phyloP scores from a whole-genome alignment of 2,113 vertebrate genomes.

The Harpagus bidentatus region DNA sequence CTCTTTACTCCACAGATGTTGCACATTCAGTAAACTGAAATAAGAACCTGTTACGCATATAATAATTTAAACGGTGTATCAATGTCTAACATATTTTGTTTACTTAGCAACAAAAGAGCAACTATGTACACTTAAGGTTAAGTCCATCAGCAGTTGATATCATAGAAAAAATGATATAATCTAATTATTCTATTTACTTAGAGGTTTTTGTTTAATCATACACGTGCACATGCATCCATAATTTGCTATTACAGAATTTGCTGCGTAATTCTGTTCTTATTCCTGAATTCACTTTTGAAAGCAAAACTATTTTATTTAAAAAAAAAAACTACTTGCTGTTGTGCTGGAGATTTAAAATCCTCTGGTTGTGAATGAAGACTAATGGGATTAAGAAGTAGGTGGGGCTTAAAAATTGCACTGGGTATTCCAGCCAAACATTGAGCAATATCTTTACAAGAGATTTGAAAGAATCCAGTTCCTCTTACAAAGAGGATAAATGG shows the following conservation, averaged over 20 bases:
- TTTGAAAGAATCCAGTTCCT: neutral
- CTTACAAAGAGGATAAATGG: neutral
- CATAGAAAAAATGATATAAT: neutral
- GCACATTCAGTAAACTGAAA: neutral
- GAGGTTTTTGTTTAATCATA: neutral
- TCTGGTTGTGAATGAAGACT: neutral
- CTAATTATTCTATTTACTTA: neutral
- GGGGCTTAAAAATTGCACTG: neutral
- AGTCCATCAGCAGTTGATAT: neutral
- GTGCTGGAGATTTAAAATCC: neutral
- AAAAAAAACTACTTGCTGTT: neutral
- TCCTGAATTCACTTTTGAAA: neutral
- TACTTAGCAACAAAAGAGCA: neutral
- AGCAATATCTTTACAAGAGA: neutral
- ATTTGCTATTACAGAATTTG: neutral
- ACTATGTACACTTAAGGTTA: neutral
- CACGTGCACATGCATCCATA: neutral
- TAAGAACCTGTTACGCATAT: neutral
- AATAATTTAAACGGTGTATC: neutral
- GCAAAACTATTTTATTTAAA: neutral
- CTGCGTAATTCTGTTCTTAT: neutral
- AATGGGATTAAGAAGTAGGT: neutral
- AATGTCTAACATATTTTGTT: neutral
- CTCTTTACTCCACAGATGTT: neutral
- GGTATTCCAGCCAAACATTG: neutral